These are phyloP conservation scores for Anagyrus pseudococci DNA, from an alignment of 2,888 invertebrate species.

Conservation along the genomic window DNA sequence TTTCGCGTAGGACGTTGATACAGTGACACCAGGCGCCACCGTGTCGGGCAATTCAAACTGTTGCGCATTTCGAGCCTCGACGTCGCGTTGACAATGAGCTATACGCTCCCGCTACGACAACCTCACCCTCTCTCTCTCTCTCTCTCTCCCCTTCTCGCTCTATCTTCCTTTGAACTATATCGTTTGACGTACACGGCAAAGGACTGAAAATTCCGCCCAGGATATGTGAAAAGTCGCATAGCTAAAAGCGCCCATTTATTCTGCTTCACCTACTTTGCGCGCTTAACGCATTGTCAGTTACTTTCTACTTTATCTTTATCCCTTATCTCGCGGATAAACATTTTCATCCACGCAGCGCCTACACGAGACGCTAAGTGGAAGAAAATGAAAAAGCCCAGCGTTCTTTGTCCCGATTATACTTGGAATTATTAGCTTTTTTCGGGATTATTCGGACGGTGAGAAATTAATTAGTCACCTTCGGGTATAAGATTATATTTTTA, in stretches of 20 bases:
- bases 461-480: too few species aligned
- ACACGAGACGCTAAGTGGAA: too few species aligned
- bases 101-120: slow-evolving; percentile 17
- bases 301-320: too few species aligned
- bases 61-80: slow-evolving; percentile 33
- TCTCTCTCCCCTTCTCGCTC: slow-evolving; percentile 3
- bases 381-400: too few species aligned
- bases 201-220: slow-evolving; percentile 18
- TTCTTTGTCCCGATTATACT: too few species aligned
- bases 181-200: slow-evolving; percentile 13
- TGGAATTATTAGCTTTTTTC: too few species aligned
- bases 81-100: slow-evolving; percentile 36
- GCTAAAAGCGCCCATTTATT: slow-evolving; percentile 25
- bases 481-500: too few species aligned
- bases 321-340: slow-evolving; percentile 9
- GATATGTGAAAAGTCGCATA: slow-evolving; percentile 16
- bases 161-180: slow-evolving; percentile 8
- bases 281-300: too few species aligned
- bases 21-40: slow-evolving; percentile 50
- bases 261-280: too few species aligned
- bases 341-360: neutral
- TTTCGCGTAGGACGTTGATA: slow-evolving; percentile 49
- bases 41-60: slow-evolving; percentile 48
- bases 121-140: slow-evolving; percentile 2
- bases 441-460: too few species aligned